Evolutionary conservation across 2,797 vertebrate genomes (phyloP).

Genomic region (Luscinia luscinia): DNA sequence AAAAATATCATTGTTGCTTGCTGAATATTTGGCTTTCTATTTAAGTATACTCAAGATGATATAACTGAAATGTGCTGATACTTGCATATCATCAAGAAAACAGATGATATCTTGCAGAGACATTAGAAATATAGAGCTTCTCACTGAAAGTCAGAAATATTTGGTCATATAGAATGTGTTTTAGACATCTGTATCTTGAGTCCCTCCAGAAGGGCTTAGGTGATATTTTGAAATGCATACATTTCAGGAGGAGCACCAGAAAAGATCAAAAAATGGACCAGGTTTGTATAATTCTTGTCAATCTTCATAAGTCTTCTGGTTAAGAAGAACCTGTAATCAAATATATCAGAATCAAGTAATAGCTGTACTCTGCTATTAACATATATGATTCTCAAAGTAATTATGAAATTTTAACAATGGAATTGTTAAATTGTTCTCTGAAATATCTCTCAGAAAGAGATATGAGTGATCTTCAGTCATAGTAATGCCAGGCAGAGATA

Average conservation of each 20-base stretch:
- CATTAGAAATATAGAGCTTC: not conserved
- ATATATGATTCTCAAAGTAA: not conserved
- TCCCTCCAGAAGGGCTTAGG: not conserved
- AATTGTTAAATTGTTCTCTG: not conserved
- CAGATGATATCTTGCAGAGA: not conserved
- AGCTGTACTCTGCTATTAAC: not conserved
- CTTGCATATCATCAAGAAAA: not conserved
- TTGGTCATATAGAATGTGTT: accelerated
- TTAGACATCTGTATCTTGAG: not conserved
- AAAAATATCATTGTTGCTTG: not conserved
- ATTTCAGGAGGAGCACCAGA: not conserved
- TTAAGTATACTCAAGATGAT: not conserved
- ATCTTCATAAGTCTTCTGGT: not conserved
- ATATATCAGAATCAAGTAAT: not conserved
- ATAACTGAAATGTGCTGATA: not conserved
- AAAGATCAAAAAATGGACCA: not conserved
- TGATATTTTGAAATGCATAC: not conserved
- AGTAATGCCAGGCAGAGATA: not conserved
- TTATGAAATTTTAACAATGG: not conserved
- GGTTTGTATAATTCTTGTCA: not conserved
- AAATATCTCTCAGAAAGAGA: not conserved
- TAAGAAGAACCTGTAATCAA: not conserved
- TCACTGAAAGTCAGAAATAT: not conserved
- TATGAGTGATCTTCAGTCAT: not conserved
- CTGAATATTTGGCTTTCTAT: not conserved